Evolutionary conservation across 2,113 vertebrate species (phyloP).

Genomic region (Myiozetetes cayanensis): DNA sequence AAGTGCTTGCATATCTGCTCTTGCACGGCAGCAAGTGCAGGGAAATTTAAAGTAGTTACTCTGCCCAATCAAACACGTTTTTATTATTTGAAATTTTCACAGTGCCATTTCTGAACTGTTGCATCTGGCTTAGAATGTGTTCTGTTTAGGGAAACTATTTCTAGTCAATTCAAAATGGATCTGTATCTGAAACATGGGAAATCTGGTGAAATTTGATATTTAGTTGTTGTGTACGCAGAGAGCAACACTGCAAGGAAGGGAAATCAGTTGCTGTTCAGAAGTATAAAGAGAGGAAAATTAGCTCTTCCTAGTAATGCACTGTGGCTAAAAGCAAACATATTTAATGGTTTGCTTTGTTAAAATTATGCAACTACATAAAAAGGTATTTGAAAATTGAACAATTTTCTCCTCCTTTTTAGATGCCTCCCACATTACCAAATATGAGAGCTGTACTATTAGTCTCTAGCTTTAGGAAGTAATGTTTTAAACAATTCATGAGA

Average conservation of each 20-base stretch:
- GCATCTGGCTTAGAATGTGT: background rate
- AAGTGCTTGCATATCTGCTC: background rate
- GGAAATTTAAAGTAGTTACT: background rate
- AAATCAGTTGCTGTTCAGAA: background rate
- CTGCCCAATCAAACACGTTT: background rate
- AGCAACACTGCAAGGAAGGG: background rate
- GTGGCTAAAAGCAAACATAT: background rate
- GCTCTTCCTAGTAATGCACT: background rate
- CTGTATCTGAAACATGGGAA: background rate
- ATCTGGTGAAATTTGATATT: background rate
- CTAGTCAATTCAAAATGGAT: background rate
- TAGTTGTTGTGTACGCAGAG: background rate
- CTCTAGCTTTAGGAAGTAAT: background rate
- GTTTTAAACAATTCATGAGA: background rate
- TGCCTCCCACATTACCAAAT: background rate
- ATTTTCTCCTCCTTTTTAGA: background rate
- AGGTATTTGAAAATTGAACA: background rate
- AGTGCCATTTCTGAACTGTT: background rate
- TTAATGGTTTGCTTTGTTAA: background rate
- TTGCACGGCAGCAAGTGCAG: background rate
- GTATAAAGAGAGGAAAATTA: background rate
- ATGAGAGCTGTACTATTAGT: background rate
- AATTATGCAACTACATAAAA: background rate
- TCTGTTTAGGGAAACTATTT: background rate
- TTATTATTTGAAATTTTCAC: background rate